Percentiles rank a stretch among this genome's conserved stretches.
Conservation (phyloP, 2,888 invertebrate genomes). For the Eueremaeus valkanovi region DNA sequence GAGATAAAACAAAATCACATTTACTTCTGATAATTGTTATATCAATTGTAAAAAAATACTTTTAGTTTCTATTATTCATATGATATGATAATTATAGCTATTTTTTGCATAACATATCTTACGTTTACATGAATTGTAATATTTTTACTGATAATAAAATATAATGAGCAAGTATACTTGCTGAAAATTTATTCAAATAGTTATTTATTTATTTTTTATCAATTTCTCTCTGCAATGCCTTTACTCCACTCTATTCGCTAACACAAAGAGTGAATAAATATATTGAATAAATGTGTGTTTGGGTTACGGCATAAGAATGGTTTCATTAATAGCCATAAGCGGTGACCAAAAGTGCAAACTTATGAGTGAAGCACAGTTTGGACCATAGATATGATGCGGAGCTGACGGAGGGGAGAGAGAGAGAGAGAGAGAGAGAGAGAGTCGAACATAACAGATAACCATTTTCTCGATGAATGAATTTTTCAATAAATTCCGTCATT, state of each 20-base stretch:
- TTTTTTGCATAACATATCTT: background rate
- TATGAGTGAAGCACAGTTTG: background rate
- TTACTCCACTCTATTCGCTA: background rate
- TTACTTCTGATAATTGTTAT: background rate
- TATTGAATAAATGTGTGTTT: background rate
- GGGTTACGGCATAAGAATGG: background rate
- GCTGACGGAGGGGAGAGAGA: too few species aligned
- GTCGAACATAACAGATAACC: conserved; percentile 18
- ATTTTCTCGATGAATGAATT: conserved; percentile 31
- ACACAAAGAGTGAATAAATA: background rate
- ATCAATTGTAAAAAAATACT: background rate
- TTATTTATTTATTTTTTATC: background rate
- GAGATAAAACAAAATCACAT: background rate
- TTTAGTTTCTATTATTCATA: conserved; percentile 4
- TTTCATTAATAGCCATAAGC: conserved; percentile 10
- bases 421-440: background rate
- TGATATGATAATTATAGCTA: conserved; percentile 10
- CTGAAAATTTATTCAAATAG: background rate
- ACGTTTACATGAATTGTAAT: too few species aligned
- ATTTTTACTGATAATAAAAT: background rate
- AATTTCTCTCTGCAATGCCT: background rate
- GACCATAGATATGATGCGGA: background rate
- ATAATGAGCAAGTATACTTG: background rate
- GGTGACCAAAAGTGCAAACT: background rate
- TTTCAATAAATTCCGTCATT: conserved; percentile 31